Percentiles rank a stretch among this genome's conserved stretches.
These are phyloP conservation scores for Chroicocephalus ridibundus DNA, from an alignment of 2,113 vertebrate species.

Conservation along the genomic window DNA sequence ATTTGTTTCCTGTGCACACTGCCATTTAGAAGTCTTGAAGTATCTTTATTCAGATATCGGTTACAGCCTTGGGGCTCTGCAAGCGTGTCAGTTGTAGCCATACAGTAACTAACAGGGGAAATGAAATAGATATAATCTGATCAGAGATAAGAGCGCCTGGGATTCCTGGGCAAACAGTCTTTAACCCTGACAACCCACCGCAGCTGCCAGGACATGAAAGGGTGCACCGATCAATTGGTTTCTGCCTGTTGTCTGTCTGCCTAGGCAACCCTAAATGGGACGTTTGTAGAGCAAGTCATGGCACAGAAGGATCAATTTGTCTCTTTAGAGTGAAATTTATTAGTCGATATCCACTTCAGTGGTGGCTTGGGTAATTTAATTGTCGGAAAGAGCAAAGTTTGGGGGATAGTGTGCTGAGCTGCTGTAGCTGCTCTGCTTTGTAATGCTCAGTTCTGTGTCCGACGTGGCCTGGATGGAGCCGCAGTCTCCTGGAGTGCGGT, in stretches of 20 bases:
- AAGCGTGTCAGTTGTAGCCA: constrained; percentile 36
- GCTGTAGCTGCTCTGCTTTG: background rate
- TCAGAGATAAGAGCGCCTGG: constrained; percentile 54
- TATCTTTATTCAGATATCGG: constrained; percentile 69
- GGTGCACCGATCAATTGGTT: background rate
- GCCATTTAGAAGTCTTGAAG: constrained; percentile 51
- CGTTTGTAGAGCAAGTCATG: background rate
- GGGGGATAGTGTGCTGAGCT: background rate
- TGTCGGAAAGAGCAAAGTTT: background rate
- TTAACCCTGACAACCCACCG: constrained; percentile 7
- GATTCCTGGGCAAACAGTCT: constrained; percentile 22
- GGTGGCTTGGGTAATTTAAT: constrained; percentile 16
- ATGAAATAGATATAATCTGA: constrained; percentile 65
- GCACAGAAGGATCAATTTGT: constrained; percentile 43
- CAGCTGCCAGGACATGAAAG: constrained; percentile 33
- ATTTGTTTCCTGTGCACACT: constrained; percentile 78
- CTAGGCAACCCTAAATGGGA: background rate
- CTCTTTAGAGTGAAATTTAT: constrained; percentile 47
- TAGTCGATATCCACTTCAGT: constrained; percentile 30
- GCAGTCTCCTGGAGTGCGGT: background rate
- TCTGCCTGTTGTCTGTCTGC: background rate
- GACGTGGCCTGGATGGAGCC: background rate
- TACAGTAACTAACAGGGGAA: constrained; percentile 67
- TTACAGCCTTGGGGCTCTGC: constrained; percentile 65
- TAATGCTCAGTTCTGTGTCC: background rate